Evolutionary conservation across 2,888 invertebrate species (phyloP), one percentile per base, ranked within the genome.

Genomic region (Acleris cristana): DNA sequence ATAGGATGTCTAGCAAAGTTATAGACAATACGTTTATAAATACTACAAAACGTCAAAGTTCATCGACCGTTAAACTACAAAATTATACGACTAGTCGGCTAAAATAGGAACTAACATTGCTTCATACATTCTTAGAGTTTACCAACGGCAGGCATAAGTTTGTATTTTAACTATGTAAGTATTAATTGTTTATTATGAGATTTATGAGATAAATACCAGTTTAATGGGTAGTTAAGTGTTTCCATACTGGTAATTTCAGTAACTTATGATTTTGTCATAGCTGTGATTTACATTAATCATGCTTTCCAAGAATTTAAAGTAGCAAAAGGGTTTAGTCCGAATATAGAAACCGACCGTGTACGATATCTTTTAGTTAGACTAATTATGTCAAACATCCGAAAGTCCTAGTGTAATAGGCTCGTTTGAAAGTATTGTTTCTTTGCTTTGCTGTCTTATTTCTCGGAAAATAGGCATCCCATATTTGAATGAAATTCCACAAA

Each of bases 31-130:
- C 16, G 19, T 34, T 34, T 26, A 53, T 53, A 26, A 26, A 26
- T 34, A 55, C 54, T 34, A 3, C n/a, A 51, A 8, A 23, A 23
- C 19, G 3, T 53, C 34, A 30, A 49, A 45, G 57, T 57, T 57
- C 57, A 45, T 23, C 14, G 57, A 57, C 57, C 45, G 56, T 56
- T 44, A 53, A 8, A 40, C 19, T 19, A 55, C 55, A n/a, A 55
- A 55, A 6, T 55, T 55, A 55, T 12, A n/a, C 12, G 14, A 30
- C 3, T 8, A 26, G 18, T 26, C 16, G 26, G 26, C 34, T 26
- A 54, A 54, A 54, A 8, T 12, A 19, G 18, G n/a, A 53, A 26
- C 53, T 26, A 53, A 53, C 21, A 23, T 16, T 16, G 7, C 16
- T 10, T 12, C 34, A 12, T 55, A 40, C 14, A 5, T 12, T 12